Evolutionary conservation across 2,113 vertebrate species (phyloP).

Genomic region (Cynopterus brachyotis): DNA sequence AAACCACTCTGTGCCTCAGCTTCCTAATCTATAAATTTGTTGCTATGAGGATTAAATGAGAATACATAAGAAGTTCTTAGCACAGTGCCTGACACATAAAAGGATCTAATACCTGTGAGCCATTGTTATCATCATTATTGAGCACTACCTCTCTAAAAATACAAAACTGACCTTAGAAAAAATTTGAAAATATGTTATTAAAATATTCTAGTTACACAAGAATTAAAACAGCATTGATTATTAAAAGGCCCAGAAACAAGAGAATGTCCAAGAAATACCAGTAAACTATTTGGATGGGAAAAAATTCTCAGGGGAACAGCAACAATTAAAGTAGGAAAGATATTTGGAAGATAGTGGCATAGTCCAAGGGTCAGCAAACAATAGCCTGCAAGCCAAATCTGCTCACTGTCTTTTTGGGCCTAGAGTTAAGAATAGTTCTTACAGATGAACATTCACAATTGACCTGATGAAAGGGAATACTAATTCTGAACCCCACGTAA

Average conservation of each 20-base stretch:
- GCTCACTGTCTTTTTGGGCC: neutral
- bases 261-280: neutral
- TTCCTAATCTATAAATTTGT: neutral
- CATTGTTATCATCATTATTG: neutral
- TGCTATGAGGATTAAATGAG: neutral
- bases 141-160: neutral
- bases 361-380: neutral
- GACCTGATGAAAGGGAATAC: neutral
- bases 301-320: neutral
- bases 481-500: neutral
- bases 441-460: neutral
- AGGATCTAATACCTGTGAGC: neutral
- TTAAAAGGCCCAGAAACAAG: neutral
- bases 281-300: neutral
- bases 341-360: neutral
- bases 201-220: neutral
- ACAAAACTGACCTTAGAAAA: neutral
- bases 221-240: slow-evolving; percentile 6
- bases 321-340: neutral
- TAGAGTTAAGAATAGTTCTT: neutral
- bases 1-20: neutral
- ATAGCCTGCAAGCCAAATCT: neutral
- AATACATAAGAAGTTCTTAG: neutral
- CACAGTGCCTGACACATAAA: neutral
- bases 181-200: neutral